Evolutionary conservation across 2,888 invertebrate species (phyloP), one percentile per base, ranked within the genome.

Genomic region (Microctonus hyperodae): DNA sequence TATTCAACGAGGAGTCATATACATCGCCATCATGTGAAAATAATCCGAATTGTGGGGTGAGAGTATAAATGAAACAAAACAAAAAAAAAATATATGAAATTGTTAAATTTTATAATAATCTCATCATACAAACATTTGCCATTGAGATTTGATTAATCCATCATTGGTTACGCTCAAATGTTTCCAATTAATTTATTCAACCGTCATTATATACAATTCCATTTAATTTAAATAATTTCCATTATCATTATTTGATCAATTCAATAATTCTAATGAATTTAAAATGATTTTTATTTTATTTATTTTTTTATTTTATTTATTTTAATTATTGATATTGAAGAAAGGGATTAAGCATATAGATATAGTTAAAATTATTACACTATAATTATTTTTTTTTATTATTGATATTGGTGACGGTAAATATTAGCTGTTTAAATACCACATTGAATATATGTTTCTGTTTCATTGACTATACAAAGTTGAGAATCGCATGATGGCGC

Each of bases 11-110:
- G 20, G 53, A n/a, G n/a, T n/a, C n/a, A n/a, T n/a, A n/a, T n/a
- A n/a, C 28, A 57, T 64, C 64, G 57, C 57, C 57, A 57, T 64
- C 62, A 61, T 56, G 22, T 35, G n/a, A 57, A 62, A 62, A 62
- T 62, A 53, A 62, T 62, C 62, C 37, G 51, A 67, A 44, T n/a
- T 44, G 44, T 44, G 16, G 66, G 50, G 62, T 40, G 56, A 56
- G 56, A 44, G 35, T 40, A 44, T 35, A 37, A 44, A 35, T 11
- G 56, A 13, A n/a, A 9, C 16, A 6, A 6, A 6, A 16, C 7
- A 16, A 1, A 16, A n/a, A 44, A 31, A 50, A 33, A 13, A 31
- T n/a, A 35, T 37, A 50, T 31, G 56, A 35, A 28, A 51, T 51
- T 16, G 44, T 16, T 16, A 6, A 44, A 44, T 44, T 16, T 7